Percentiles rank a stretch among this genome's conserved stretches.
These are phyloP conservation scores for Prolemur simus DNA, from an alignment of 2,113 vertebrate genomes.

Conservation along the genomic window DNA sequence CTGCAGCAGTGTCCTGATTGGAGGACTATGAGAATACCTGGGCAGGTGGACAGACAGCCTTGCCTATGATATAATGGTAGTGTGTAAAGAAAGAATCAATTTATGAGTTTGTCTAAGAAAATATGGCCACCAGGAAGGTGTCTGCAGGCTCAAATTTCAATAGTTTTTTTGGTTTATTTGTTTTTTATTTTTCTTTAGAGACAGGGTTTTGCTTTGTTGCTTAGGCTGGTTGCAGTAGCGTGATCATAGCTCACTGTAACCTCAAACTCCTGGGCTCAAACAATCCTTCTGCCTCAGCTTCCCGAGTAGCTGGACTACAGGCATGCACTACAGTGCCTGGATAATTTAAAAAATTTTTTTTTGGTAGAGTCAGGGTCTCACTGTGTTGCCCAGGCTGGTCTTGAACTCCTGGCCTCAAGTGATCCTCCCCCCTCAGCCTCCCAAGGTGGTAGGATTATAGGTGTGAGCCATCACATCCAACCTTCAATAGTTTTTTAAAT, in stretches of 20 bases:
- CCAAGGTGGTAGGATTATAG: too few species aligned
- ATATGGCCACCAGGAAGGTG: neutral
- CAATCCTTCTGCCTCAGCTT: too few species aligned
- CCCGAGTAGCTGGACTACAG: too few species aligned
- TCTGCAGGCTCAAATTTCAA: neutral
- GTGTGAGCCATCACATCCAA: neutral
- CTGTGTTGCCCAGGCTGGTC: too few species aligned
- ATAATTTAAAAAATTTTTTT: too few species aligned
- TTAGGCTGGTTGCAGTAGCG: neutral
- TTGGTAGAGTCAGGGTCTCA: too few species aligned
- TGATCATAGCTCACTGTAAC: neutral
- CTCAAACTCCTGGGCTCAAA: neutral
- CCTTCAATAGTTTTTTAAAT: neutral
- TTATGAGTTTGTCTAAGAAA: neutral
- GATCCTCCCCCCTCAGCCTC: too few species aligned
- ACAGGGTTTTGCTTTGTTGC: neutral
- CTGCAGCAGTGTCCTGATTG: neutral
- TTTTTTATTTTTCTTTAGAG: neutral
- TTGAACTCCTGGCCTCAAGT: neutral
- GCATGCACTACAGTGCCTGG: too few species aligned
- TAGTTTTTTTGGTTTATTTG: neutral
- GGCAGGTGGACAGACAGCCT: neutral
- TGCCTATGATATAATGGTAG: neutral
- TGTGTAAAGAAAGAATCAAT: neutral
- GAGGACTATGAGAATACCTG: neutral